Conservation (phyloP, 2,797 vertebrate species). For the Euthynnus affinis region DNA sequence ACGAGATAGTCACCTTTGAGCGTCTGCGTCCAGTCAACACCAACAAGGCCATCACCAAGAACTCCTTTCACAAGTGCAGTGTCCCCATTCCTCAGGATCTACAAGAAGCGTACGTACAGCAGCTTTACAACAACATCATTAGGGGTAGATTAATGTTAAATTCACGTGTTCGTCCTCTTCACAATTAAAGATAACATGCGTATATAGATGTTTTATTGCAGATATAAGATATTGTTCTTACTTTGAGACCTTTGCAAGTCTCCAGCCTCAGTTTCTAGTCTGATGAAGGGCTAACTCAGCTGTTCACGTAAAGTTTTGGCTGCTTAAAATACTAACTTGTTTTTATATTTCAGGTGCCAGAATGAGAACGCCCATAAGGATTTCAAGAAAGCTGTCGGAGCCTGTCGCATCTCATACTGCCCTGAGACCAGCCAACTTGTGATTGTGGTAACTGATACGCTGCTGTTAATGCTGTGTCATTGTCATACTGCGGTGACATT, state of each 20-base stretch:
- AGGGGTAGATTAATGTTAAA: not conserved
- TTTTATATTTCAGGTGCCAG: conserved; percentile 88
- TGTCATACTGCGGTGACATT: conserved; percentile 13
- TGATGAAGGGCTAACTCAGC: not conserved
- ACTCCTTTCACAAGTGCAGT: conserved; percentile 95
- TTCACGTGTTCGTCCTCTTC: not conserved
- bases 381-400: conserved; percentile 98
- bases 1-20: conserved; percentile 98
- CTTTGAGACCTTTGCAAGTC: not conserved
- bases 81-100: conserved; percentile 97
- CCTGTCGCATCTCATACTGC: conserved; percentile 93
- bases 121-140: not conserved
- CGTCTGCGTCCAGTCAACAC: conserved; percentile 96
- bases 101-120: conserved; percentile 91
- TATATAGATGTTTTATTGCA: conserved; percentile 1
- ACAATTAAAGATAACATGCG: not conserved
- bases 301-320: not conserved
- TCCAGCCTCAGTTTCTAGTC: not conserved
- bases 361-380: conserved; percentile 96
- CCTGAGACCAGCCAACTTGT: conserved; percentile 92
- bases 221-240: not conserved
- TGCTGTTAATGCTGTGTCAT: not conserved
- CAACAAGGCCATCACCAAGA: conserved; percentile 94
- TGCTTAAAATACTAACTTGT: not conserved
- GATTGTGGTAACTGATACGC: conserved; percentile 89